Evolutionary conservation across 2,888 invertebrate species (phyloP).

Genomic region (Stenoptilia bipunctidactyla): DNA sequence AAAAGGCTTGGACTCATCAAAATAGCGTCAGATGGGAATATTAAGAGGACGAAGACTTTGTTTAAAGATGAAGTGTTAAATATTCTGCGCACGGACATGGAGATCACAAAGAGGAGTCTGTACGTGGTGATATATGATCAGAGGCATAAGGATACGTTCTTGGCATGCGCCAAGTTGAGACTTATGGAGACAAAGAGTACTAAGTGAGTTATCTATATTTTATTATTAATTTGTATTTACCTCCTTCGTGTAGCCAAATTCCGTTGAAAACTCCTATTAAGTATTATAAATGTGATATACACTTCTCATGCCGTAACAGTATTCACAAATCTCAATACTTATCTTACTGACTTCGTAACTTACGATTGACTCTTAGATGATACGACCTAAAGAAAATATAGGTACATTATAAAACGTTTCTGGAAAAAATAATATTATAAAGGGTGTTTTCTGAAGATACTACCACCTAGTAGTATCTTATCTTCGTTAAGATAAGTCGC

Average conservation of each 20-base stretch:
- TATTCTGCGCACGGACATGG: conserved; percentile 79
- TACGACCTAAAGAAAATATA: too few relatives aligned
- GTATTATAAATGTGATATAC: conserved; percentile 2
- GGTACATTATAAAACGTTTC: too few relatives aligned
- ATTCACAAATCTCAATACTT: too few relatives aligned
- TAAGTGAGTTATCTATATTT: conserved; percentile 71
- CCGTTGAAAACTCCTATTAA: conserved; percentile 6
- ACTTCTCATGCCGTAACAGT: too few relatives aligned
- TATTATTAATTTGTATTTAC: background rate
- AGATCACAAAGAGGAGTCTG: conserved; percentile 80
- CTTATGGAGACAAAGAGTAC: conserved; percentile 74
- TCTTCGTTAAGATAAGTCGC: too few relatives aligned
- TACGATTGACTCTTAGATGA: too few relatives aligned
- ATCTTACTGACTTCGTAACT: too few relatives aligned
- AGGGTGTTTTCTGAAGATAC: too few relatives aligned
- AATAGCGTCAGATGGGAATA: conserved; percentile 74
- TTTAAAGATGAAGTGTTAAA: conserved; percentile 80
- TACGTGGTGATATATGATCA: conserved; percentile 87
- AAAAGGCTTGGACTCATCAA: conserved; percentile 80
- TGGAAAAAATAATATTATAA: too few relatives aligned
- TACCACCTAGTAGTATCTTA: too few relatives aligned
- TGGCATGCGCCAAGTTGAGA: conserved; percentile 87
- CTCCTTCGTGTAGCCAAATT: too few relatives aligned
- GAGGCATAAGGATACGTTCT: conserved; percentile 79
- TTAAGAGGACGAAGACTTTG: conserved; percentile 66